phyloP scores from a whole-genome alignment of 2,797 vertebrate genomes.

The Podarcis lilfordi region DNA sequence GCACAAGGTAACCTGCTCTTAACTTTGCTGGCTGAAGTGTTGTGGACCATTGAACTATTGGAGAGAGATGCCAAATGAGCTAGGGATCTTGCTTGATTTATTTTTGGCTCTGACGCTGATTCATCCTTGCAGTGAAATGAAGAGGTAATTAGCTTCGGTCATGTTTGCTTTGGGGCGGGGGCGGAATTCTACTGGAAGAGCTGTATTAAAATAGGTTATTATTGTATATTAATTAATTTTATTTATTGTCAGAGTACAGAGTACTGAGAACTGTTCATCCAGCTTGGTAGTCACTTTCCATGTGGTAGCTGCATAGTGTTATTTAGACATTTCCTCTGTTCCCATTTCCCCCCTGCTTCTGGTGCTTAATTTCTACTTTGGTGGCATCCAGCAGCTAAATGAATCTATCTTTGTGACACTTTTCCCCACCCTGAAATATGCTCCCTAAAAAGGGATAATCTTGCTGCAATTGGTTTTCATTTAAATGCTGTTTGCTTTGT shows the following conservation, averaged over 20 bases:
- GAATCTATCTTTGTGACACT: conserved; percentile 13
- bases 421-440: conserved; percentile 29
- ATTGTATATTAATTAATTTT: background rate
- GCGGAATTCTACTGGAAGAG: background rate
- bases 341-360: background rate
- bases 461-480: conserved; percentile 15
- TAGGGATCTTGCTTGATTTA: background rate
- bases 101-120: background rate
- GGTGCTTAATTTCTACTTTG: conserved; percentile 9
- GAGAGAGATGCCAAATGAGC: background rate
- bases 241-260: conserved; percentile 11
- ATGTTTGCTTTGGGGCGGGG: background rate
- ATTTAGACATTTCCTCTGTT: background rate
- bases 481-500: conserved; percentile 1
- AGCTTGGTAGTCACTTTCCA: background rate
- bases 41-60: background rate
- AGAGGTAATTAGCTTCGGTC: background rate
- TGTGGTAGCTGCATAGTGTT: background rate
- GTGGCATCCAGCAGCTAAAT: conserved; percentile 12
- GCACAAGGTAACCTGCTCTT: background rate
- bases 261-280: background rate
- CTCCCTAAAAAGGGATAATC: conserved; percentile 16
- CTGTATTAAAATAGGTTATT: background rate
- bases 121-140: background rate
- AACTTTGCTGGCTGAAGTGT: background rate